Evolutionary conservation across 30 jellyfish, hydroid and myxozoan species (phyloP).

Genomic region (Chrysaora quinquecirrha): DNA sequence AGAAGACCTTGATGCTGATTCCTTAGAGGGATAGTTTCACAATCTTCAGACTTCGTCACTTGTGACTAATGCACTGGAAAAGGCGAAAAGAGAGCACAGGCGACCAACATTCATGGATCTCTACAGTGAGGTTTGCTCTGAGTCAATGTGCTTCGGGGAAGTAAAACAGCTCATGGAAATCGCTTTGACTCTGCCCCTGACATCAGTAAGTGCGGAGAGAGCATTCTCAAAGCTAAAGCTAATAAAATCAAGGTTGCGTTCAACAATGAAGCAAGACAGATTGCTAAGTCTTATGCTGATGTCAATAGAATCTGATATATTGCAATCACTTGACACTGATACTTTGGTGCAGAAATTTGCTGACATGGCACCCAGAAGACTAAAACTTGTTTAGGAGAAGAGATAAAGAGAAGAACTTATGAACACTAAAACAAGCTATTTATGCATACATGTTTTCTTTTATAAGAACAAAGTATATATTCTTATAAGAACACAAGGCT

Average conservation of each 20-base stretch:
- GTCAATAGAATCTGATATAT: neutral
- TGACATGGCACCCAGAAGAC: no score
- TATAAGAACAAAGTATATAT: no score
- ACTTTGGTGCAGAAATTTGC: no score
- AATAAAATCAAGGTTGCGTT: neutral
- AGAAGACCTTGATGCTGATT: neutral
- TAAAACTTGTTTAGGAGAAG: no score
- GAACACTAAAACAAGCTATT: no score
- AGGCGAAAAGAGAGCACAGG: neutral
- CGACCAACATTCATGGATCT: neutral
- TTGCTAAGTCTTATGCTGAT: neutral
- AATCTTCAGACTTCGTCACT: neutral
- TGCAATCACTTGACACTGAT: no score
- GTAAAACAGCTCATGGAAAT: neutral
- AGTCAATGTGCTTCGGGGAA: neutral
- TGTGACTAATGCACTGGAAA: neutral
- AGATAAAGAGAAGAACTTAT: no score
- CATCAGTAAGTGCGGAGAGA: neutral
- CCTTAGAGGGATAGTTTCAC: neutral
- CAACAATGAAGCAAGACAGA: neutral
- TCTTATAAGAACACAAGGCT: no score
- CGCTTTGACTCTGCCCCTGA: conserved; percentile 4
- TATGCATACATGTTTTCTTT: no score
- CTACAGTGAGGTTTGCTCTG: neutral
- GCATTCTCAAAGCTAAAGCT: neutral